Base-by-base conservation (phyloP, 1,140 invertebrate genomes). In the Chelonus insularis region DNA sequence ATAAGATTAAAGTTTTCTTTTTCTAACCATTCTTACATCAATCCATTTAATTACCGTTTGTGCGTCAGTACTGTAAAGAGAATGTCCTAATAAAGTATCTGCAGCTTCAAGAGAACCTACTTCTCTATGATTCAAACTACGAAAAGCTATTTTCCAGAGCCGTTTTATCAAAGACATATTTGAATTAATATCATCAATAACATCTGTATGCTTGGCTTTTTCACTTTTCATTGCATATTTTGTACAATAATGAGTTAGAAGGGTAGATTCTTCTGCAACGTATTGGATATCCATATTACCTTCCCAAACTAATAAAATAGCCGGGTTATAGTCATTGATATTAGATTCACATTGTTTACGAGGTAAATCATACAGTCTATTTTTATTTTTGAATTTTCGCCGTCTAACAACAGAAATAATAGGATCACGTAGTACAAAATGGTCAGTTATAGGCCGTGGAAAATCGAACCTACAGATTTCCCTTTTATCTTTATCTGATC, bases 361-460 rank as follows among this genome's bases (percentile, higher is more conserved):
- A 29, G 64, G 63, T 39, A 73, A 32, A 68, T 71, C 68, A 66
- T 72, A 72, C 34, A 74, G 54, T 58, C 71, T 63, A 29, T 60
- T 65, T 50, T 68, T 71, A 20, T 20, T 34, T 64, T 63, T 63
- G 16, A 73, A 61, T 29, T 57, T 64, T 67, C 65, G 66, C 47
- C 68, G 55, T 12, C 61, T 66, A 45, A 64, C 67, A 25, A 73
- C 66, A 11, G 71, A 65, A 29, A 37, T 48, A 11, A 43, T 45
- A 45, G 64, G 62, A 64, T 71, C 68, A 43, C 70, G 57, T 7
- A 74, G 11, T 16, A 62, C 9, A 12, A 72, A 39, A 8, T 55
- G 14, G 9, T 72, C 57, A 1, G 63, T 64, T 29, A 69, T 18
- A 18, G 45, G 34, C 41, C 63, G 16, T 0, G 71, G 62, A 64